A percentile compares a stretch with the other conserved stretches of the same genome.
Conservation (phyloP, 2,888 invertebrate genomes). For the Heliconius erato region DNA sequence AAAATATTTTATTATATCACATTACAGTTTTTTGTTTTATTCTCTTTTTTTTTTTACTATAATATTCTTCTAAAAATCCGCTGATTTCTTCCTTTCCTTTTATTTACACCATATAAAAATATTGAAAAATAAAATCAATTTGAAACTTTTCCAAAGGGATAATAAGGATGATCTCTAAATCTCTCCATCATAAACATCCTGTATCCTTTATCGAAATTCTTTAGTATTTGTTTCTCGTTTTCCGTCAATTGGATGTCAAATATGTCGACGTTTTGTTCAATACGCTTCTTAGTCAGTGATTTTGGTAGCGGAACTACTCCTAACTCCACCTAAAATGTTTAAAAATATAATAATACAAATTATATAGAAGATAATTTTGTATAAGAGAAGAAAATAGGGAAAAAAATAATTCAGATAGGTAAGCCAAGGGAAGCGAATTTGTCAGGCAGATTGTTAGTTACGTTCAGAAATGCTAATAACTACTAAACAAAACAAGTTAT, state of each 20-base stretch:
- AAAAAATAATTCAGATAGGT: too few relatives aligned
- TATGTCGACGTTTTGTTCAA: conserved; percentile 67
- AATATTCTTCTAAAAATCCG: too few relatives aligned
- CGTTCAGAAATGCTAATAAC: too few relatives aligned
- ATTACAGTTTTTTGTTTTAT: too few relatives aligned
- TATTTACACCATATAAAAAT: neutral
- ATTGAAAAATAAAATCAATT: neutral
- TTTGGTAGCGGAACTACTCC: conserved; percentile 63
- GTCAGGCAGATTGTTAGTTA: too few relatives aligned
- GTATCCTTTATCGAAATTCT: conserved; percentile 62
- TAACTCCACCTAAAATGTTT: conserved; percentile 60
- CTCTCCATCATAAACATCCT: conserved; percentile 62
- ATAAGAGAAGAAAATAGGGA: too few relatives aligned
- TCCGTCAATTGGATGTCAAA: conserved; percentile 65
- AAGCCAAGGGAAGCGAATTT: too few relatives aligned
- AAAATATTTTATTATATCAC: too few relatives aligned
- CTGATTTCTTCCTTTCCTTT: too few relatives aligned
- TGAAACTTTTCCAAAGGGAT: conserved; percentile 62
- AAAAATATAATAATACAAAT: neutral
- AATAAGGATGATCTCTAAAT: conserved; percentile 65
- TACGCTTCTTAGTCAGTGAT: conserved; percentile 65
- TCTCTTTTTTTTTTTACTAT: too few relatives aligned
- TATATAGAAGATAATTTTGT: neutral
- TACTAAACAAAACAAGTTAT: too few relatives aligned
- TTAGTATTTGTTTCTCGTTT: conserved; percentile 42